phyloP scores from a whole-genome alignment of 2,113 vertebrate species.

The Diphyllodes magnificus region DNA sequence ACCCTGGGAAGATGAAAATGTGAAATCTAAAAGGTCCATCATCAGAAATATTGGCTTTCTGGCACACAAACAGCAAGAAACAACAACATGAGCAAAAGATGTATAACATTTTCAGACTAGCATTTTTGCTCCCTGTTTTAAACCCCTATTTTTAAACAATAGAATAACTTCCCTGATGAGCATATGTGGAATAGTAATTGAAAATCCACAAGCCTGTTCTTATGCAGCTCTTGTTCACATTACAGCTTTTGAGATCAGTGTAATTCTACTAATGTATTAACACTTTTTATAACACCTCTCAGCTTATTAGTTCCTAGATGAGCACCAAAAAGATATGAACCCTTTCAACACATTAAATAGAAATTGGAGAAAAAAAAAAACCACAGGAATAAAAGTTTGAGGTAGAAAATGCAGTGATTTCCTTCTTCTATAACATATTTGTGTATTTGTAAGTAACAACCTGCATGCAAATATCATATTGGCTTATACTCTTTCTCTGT shows the following conservation, averaged over 20 bases:
- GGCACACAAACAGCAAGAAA: not conserved
- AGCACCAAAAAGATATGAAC: not conserved
- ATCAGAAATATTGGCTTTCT: conserved; percentile 2
- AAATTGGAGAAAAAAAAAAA: too few species aligned
- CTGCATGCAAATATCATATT: not conserved
- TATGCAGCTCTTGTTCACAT: not conserved
- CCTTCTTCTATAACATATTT: not conserved
- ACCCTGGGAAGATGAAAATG: not conserved
- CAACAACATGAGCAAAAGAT: not conserved
- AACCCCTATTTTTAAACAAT: not conserved
- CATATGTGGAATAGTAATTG: not conserved
- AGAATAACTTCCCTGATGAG: not conserved
- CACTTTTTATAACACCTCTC: not conserved
- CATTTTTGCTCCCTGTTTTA: not conserved
- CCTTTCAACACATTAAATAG: not conserved
- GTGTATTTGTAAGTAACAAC: not conserved
- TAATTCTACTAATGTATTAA: not conserved
- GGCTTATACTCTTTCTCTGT: not conserved
- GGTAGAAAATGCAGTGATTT: not conserved
- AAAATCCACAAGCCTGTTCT: not conserved
- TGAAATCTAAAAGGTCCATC: not conserved
- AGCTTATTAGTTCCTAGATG: not conserved
- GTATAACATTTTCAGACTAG: not conserved
- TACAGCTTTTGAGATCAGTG: not conserved
- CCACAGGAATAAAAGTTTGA: not conserved